Conservation (phyloP, 2,888 invertebrate genomes). For the Therioaphis trifolii region DNA sequence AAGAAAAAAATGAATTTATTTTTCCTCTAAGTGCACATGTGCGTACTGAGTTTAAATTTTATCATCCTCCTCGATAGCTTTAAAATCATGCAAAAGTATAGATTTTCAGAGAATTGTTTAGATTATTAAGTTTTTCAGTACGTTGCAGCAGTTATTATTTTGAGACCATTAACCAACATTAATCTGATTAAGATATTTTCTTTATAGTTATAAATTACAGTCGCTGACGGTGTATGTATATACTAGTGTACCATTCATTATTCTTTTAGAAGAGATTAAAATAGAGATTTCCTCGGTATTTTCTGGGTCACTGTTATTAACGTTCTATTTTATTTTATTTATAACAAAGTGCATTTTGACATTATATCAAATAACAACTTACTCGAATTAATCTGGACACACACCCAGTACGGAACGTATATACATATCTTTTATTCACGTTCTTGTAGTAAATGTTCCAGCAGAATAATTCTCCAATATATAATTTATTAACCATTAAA, state of each 20-base stretch:
- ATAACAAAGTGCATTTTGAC: background rate
- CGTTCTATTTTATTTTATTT: background rate
- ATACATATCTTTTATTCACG: background rate
- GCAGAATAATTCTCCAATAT: no score
- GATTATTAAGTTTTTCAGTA: constrained; percentile 15
- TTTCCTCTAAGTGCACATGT: background rate
- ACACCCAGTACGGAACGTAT: background rate
- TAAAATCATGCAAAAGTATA: background rate
- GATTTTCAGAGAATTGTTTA: background rate
- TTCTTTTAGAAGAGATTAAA: background rate
- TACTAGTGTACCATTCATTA: background rate
- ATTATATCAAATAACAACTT: background rate
- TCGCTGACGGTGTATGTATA: background rate
- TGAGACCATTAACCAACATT: constrained; percentile 30
- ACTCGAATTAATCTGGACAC: background rate
- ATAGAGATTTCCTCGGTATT: background rate
- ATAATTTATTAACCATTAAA: no score
- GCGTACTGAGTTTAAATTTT: background rate
- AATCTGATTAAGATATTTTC: constrained; percentile 7
- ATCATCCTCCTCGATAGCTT: background rate
- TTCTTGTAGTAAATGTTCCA: no score
- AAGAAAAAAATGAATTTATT: constrained; percentile 7
- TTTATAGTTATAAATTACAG: background rate
- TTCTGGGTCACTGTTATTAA: background rate
- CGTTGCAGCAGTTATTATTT: background rate